Conservation (phyloP, 2,113 vertebrate species). For the Jacana jacana region DNA sequence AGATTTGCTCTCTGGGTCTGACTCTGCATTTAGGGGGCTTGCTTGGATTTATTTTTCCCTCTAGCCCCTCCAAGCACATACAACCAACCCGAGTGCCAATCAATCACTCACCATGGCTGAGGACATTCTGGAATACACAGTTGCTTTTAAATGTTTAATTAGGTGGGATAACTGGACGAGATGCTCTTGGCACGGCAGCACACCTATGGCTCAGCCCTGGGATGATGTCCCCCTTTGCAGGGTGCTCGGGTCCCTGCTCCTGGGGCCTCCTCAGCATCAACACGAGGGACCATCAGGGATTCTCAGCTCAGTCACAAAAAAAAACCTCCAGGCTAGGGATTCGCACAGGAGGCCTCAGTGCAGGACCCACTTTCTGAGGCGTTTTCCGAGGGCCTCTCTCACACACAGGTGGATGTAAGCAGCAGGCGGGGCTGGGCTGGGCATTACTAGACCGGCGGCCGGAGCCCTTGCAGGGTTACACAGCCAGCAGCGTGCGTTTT, state of each 20-base stretch:
- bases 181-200: background rate
- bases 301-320: background rate
- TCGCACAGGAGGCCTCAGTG: rapidly evolving
- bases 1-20: background rate
- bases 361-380: background rate
- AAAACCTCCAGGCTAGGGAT: rapidly evolving
- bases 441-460: background rate
- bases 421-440: background rate
- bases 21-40: background rate
- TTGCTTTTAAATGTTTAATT: conserved; percentile 50
- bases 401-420: rapidly evolving
- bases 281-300: rapidly evolving
- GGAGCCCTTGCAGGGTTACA: background rate
- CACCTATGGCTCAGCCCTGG: background rate
- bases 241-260: background rate
- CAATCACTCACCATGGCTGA: background rate
- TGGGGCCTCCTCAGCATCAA: background rate
- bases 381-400: background rate
- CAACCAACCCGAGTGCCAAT: background rate
- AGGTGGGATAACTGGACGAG: conserved; percentile 32
- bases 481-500: background rate
- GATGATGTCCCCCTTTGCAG: background rate
- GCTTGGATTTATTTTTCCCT: background rate
- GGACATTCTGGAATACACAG: background rate
- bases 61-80: background rate